Evolutionary conservation across 53 echinoderm and acorn worm genomes (phyloP), one percentile per base, ranked within the genome.

Genomic region (Paelopatides confundens): DNA sequence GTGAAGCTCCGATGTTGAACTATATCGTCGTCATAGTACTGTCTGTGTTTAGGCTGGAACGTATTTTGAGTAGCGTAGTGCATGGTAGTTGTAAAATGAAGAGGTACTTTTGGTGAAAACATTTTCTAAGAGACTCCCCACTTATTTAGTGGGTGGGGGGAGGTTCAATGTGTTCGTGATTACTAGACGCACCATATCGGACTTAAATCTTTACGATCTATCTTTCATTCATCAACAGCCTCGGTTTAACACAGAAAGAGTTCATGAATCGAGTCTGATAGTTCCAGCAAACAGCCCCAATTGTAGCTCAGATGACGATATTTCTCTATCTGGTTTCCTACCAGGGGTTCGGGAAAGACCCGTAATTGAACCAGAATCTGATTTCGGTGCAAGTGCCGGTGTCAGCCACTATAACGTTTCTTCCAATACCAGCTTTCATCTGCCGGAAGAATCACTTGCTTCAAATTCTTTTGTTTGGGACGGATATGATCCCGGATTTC

Each of bases 301-400:
- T 85, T 62, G 52, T 18, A 87, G 87, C 52, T 94, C 93, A 0
- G 88, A 92, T 67, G 85, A 69, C 37, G 91, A 87, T 11, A 77
- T 85, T 29, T 94, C 94, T 0, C 82, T 43, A 7, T 82, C 82
- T 30, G 48, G 36, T 3, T 70, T 65, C 29, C 58, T 34, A 3
- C 88, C 54, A 35, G 92, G 81, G 24, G 24, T 3, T 58, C 36
- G 65, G 15, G 87, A 82, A 36, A 79, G 86, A 9, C 82, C 74
- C 77, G 68, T 79, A 6, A 82, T 88, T 7, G 88, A 67, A 4
- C 82, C 88, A 31, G 95, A 95, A 34, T 93, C 93, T 14, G 95
- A 95, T 77, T 95, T 95, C 82, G 97, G 97, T 12, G 95, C 95
- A 32, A 97, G 97, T 82, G 97, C 97, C 51, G 97, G 97, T 21